Base-by-base conservation (phyloP, 2,797 vertebrate species). In the Chaenodraco wilsoni region DNA sequence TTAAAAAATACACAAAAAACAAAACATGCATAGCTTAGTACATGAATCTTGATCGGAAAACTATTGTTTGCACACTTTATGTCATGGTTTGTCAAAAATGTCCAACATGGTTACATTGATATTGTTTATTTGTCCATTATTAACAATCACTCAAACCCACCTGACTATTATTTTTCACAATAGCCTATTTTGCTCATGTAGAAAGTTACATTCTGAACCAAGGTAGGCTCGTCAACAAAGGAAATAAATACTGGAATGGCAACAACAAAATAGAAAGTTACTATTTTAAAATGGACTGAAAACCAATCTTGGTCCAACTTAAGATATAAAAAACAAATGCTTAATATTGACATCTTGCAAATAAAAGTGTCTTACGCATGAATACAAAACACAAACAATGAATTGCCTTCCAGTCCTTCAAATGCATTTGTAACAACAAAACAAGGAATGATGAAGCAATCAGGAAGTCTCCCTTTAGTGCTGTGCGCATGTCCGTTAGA, bases 191-290 rank as follows among this genome's bases (percentile, higher is more conserved):
- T 85, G 81, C 63, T 87, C 65, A 74, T 90, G 89, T 94, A 94
- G 69, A 94, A 95, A 94, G 91, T 94, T 95, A 95, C 94, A 95
- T 95, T 95, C 94, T 89, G 92, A 94, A 91, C 90, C 90, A 69
- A 43, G 74, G 80, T 46, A 64, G 89, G 91, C 86, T 93, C 89
- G 44, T 84, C 84, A 79, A 88, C 81, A 77, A 77, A 70, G 73
- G 58, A 91, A 91, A 94, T 94, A 95, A 95, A 94, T 94, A 94
- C 92, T 94, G 91, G 80, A 91, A 94, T 92, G 94, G 92, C 71
- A 86, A 90, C 83, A 87, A 88, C 75, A 87, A 61, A 81, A 87
- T 78, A 89, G 74, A 82, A 89, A 84, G 76, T 80, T 64, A 80
- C 66, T 64, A 56, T 83, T 86, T 75, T 74, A 60, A 88, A 86